Conservation (phyloP, 2,888 invertebrate genomes). For the Amphimallon solstitiale region DNA sequence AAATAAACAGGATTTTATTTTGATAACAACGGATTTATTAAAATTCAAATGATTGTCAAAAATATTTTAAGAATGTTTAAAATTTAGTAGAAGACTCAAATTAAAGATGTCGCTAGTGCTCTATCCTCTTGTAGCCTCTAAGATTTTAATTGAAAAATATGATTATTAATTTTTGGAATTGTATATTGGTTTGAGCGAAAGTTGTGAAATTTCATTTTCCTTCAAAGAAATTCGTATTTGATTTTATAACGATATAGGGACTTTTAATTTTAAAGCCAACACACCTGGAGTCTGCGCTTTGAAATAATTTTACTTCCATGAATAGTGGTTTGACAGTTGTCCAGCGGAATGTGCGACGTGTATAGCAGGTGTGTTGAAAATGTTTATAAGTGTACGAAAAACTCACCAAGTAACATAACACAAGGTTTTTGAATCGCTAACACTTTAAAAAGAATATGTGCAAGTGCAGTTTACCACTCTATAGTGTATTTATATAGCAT, state of each 20-base stretch:
- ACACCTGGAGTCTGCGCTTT: conserved; percentile 32
- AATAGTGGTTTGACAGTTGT: conserved; percentile 45
- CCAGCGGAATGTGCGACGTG: conserved; percentile 57
- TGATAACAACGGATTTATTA: no score
- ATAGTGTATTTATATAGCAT: conserved; percentile 1
- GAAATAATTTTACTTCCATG: conserved; percentile 28
- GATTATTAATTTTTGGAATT: no score
- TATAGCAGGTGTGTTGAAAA: conserved; percentile 54
- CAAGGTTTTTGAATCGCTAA: not conserved
- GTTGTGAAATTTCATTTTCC: no score
- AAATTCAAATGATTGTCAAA: no score
- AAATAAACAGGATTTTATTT: no score
- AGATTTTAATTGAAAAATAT: no score
- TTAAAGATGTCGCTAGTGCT: no score
- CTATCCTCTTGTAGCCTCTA: no score
- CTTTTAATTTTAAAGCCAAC: conserved; percentile 30
- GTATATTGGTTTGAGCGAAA: no score
- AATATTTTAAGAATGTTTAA: no score
- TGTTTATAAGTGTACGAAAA: conserved; percentile 41
- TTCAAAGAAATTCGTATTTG: not conserved
- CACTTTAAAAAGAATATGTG: not conserved
- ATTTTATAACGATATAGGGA: conserved; percentile 1
- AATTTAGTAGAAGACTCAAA: no score
- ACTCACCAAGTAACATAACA: conserved; percentile 15
- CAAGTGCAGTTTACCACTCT: conserved; percentile 7